phyloP scores from a whole-genome alignment of 2,888 invertebrate species.

The Agrotis segetum region DNA sequence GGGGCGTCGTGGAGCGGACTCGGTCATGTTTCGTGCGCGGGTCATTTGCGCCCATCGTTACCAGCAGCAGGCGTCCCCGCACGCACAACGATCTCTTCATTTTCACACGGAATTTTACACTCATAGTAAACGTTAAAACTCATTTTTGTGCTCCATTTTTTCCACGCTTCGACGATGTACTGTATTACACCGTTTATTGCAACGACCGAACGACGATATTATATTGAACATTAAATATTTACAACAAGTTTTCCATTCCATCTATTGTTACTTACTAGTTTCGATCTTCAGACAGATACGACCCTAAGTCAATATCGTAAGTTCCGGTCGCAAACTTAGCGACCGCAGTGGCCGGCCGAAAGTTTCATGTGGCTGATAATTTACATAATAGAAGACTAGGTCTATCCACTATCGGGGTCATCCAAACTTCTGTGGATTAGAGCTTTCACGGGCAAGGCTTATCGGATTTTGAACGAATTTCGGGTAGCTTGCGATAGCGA shows the following conservation, averaged over 20 bases:
- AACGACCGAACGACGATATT: constrained; percentile 29
- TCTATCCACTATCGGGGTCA: constrained; percentile 89
- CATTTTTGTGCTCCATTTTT: constrained; percentile 64
- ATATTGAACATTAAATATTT: constrained; percentile 70
- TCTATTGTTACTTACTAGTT: constrained; percentile 73
- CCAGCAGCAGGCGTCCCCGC: constrained; percentile 79
- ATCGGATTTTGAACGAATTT: constrained; percentile 90
- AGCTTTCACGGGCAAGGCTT: constrained; percentile 88
- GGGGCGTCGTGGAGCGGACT: constrained; percentile 64
- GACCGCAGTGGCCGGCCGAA: constrained; percentile 84
- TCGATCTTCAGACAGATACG: constrained; percentile 80
- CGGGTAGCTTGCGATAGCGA: constrained; percentile 87
- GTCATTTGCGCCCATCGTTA: constrained; percentile 83
- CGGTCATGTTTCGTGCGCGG: constrained; percentile 79
- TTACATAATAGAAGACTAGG: constrained; percentile 90
- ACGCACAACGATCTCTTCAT: constrained; percentile 81
- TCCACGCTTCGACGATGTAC: constrained; percentile 42
- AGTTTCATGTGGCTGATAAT: constrained; percentile 89
- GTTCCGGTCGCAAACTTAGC: constrained; percentile 85
- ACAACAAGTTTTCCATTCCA: constrained; percentile 68
- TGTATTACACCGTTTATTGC: constrained; percentile 48
- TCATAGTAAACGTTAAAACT: constrained; percentile 69
- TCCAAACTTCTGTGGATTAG: constrained; percentile 89
- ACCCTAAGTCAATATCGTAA: constrained; percentile 85
- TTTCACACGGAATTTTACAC: constrained; percentile 78